These are phyloP conservation scores for Holotrichia oblita DNA, from an alignment of 1,140 invertebrate species.

Conservation along the genomic window DNA sequence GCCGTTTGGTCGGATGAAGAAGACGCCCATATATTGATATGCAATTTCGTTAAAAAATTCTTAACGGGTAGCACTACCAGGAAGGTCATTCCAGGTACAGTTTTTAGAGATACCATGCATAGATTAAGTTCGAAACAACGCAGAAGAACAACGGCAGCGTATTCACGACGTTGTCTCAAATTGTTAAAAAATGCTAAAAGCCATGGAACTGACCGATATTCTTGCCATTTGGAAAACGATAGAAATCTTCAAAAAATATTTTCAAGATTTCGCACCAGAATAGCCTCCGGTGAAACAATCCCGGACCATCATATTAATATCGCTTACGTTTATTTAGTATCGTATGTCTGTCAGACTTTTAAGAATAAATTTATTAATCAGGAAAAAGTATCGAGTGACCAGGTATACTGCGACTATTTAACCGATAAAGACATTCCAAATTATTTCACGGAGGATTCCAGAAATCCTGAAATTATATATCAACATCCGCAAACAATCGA, in stretches of 20 bases:
- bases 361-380: neutral
- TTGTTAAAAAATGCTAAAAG: slow-evolving; percentile 70
- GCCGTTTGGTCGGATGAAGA: slow-evolving; percentile 71
- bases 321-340: slow-evolving; percentile 40
- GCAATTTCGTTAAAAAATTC: slow-evolving; percentile 73
- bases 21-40: slow-evolving; percentile 73
- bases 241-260: slow-evolving; percentile 67
- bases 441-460: neutral
- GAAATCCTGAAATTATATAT: slow-evolving; percentile 8
- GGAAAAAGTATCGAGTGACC: neutral
- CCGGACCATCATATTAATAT: slow-evolving; percentile 52
- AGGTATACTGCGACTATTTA: neutral
- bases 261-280: slow-evolving; percentile 65
- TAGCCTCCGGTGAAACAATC: slow-evolving; percentile 55
- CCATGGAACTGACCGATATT: slow-evolving; percentile 63
- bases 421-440: neutral
- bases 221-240: neutral
- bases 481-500: slow-evolving; percentile 45
- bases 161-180: slow-evolving; percentile 71
- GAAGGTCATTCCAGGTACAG: slow-evolving; percentile 62
- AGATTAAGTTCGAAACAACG: slow-evolving; percentile 62
- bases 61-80: slow-evolving; percentile 66
- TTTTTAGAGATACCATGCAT: slow-evolving; percentile 73
- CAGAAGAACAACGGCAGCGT: slow-evolving; percentile 77
- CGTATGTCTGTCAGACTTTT: neutral